Base-by-base conservation (phyloP, 2,888 invertebrate genomes). In the Opisthograptis luteolata region DNA sequence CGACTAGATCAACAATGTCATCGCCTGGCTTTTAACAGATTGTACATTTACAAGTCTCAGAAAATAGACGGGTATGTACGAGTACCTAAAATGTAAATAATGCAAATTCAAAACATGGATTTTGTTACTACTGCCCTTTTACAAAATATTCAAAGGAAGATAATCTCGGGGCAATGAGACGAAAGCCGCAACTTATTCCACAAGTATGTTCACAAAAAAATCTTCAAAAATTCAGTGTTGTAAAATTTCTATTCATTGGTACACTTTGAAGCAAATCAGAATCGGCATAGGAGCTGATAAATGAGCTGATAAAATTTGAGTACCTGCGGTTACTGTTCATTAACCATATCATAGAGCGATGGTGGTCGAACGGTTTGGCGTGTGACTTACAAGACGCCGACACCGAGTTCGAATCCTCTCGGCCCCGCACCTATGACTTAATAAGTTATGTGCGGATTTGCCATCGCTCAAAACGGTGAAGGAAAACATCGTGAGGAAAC, bases 31-130 rank as follows among this genome's bases (percentile, higher is more conserved):
- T 19, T 17, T 9, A 32, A 15, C 32, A 32, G 5, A 32, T 17
- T 9, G 8, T 32, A n/a, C n/a, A n/a, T 32, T 15, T 24, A 17
- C 17, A 9, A 24, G 9, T 30, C n/a, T n/a, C n/a, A n/a, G n/a
- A n/a, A n/a, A n/a, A n/a, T n/a, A n/a, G n/a, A 15, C 46, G 24
- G 34, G 20, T 46, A 40, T 10, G 25, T 39, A 27, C 27, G 31
- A 14, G 25, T 34, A 46, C 19, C 32, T 15, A 14, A 12, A 12
- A 8, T 15, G 19, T 17, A 24, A 12, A 55, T 46, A 53, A 60
- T 60, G 60, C 55, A 53, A 55, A 58, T 43, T 31, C 31, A 52
- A 49, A 47, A 41, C 24, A 49, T 32, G 24, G 31, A 22, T 45
- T 47, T 10, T 7, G 30, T 44, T 43, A 31, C 39, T 27, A 7